Conservation (phyloP, 2,888 invertebrate species). For the Synanthedon myopaeformis region DNA sequence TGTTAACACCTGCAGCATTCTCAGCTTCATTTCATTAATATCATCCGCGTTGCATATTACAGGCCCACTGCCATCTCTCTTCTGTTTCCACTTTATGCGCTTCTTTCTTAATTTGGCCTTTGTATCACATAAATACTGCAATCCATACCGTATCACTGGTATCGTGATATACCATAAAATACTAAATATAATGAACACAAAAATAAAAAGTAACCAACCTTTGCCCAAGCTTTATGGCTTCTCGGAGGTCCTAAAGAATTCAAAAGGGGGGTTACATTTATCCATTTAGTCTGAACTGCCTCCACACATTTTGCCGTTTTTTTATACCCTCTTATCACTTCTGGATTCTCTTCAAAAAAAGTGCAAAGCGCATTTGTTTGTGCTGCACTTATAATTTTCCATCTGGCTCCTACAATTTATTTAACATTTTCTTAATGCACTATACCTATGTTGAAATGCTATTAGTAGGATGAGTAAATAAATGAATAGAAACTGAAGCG, state of each 20-base stretch:
- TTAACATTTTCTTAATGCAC: too few relatives aligned
- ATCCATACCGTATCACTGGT: conserved; percentile 1
- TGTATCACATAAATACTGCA: conserved; percentile 13
- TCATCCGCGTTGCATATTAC: conserved; percentile 14
- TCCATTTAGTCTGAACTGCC: conserved; percentile 10
- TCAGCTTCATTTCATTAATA: conserved; percentile 11
- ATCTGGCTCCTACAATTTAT: too few relatives aligned
- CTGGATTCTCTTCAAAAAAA: conserved; percentile 12
- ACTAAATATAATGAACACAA: neutral
- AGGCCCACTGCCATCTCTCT: conserved; percentile 10
- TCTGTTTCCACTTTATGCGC: conserved; percentile 13
- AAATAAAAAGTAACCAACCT: conserved; percentile 5
- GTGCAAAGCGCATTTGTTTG: conserved; percentile 5
- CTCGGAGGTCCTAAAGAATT: conserved; percentile 8
- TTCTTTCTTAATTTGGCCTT: conserved; percentile 14
- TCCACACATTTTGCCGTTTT: conserved; percentile 7
- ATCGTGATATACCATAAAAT: neutral
- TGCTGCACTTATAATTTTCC: neutral
- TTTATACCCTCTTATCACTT: conserved; percentile 10
- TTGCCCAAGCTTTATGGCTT: conserved; percentile 10
- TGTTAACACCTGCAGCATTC: conserved; percentile 13
- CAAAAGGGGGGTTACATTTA: conserved; percentile 7
- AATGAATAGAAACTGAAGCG: too few relatives aligned
- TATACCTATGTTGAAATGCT: too few relatives aligned
- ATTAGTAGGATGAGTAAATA: too few relatives aligned